These are phyloP conservation scores for Onychostoma macrolepis DNA, from an alignment of 2,113 vertebrate genomes.

Conservation along the genomic window DNA sequence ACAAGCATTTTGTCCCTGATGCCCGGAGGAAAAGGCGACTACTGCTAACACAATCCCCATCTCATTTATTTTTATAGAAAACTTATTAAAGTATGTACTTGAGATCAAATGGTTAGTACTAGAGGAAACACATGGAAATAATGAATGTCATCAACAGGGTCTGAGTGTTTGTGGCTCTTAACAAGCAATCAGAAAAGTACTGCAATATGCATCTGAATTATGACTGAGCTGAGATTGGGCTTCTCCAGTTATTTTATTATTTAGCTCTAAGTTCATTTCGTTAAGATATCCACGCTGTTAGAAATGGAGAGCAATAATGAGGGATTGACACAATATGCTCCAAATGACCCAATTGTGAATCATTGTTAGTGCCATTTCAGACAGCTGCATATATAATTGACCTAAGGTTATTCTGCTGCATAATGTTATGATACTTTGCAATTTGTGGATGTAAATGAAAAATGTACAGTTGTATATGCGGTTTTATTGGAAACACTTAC, in stretches of 20 bases:
- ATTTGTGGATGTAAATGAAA: neutral
- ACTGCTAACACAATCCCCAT: constrained; percentile 71
- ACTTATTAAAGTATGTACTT: constrained; percentile 75
- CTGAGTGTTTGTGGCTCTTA: constrained; percentile 55
- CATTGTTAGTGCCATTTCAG: constrained; percentile 17
- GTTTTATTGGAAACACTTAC: neutral
- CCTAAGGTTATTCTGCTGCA: constrained; percentile 24
- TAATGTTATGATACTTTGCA: neutral
- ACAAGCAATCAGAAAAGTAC: constrained; percentile 59
- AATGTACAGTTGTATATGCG: neutral
- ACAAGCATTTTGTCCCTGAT: constrained; percentile 65
- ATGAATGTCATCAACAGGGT: constrained; percentile 57
- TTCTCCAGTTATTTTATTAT: constrained; percentile 44
- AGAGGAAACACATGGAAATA: constrained; percentile 65
- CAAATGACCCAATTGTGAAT: constrained; percentile 27
- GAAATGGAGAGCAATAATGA: constrained; percentile 13
- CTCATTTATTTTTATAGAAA: constrained; percentile 76
- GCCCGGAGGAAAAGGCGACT: constrained; percentile 64
- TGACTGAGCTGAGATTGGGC: neutral
- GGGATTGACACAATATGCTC: constrained; percentile 18
- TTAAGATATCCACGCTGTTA: neutral
- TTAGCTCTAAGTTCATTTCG: constrained; percentile 40
- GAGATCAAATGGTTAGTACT: constrained; percentile 68
- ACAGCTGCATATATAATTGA: constrained; percentile 9
- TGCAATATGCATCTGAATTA: constrained; percentile 43